phyloP scores from a whole-genome alignment of 2,113 vertebrate genomes.

The Oryzias woworae region DNA sequence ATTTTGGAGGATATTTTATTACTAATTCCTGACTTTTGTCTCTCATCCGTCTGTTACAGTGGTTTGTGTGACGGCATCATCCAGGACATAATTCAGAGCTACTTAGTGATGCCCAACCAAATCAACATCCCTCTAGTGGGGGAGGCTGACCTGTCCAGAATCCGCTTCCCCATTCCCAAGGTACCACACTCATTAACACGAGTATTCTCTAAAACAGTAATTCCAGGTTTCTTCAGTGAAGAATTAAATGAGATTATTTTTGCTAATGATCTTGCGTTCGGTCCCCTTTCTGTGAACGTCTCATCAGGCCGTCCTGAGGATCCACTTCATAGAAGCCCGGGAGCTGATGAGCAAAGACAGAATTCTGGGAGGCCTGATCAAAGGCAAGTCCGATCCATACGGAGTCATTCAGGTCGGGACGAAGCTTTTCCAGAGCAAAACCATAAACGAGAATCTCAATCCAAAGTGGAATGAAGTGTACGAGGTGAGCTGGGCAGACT shows the following conservation, averaged over 20 bases:
- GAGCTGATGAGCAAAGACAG: conserved; percentile 90
- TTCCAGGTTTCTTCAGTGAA: too few species aligned
- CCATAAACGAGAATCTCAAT: conserved; percentile 88
- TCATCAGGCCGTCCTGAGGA: conserved; percentile 86
- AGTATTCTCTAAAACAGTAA: background rate
- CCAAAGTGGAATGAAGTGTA: conserved; percentile 96
- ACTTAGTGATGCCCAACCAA: conserved; percentile 91
- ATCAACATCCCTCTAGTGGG: conserved; percentile 92
- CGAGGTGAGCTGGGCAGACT: conserved; percentile 80
- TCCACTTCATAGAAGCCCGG: conserved; percentile 94
- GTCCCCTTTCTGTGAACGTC: background rate
- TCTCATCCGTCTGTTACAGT: conserved; percentile 64
- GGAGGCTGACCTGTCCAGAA: conserved; percentile 82
- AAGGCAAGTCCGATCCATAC: conserved; percentile 96
- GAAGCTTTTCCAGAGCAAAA: conserved; percentile 89
- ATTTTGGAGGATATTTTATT: background rate
- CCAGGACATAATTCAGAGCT: conserved; percentile 90
- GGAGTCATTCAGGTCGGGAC: conserved; percentile 86
- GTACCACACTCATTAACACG: conserved; percentile 58
- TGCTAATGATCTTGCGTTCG: background rate
- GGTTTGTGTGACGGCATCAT: conserved; percentile 91
- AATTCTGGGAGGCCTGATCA: conserved; percentile 89
- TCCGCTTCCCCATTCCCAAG: conserved; percentile 93
- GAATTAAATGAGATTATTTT: background rate
- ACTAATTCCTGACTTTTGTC: background rate